Percentiles rank a stretch among this genome's conserved stretches.
Evolutionary conservation across 2,113 vertebrate genomes (phyloP).

Genomic region (Lucifuga dentata): DNA sequence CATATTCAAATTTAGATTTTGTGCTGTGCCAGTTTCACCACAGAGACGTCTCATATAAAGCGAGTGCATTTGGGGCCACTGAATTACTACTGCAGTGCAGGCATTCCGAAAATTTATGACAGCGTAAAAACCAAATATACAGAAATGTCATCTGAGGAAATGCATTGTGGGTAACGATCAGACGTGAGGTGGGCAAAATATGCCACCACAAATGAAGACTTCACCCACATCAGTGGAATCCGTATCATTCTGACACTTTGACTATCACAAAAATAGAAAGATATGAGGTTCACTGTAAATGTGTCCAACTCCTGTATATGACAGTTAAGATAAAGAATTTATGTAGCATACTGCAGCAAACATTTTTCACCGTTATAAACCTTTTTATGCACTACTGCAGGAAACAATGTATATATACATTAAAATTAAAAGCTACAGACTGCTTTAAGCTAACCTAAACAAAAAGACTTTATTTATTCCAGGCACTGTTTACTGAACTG

Average conservation of each 20-base stretch:
- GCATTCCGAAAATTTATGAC: slow-evolving; percentile 46
- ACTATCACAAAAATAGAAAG: too few species aligned
- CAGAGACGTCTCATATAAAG: slow-evolving; percentile 17
- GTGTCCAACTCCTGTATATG: background rate
- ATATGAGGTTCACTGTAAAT: too few species aligned
- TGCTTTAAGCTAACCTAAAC: too few species aligned
- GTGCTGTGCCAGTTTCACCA: slow-evolving; percentile 21
- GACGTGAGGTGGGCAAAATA: too few species aligned
- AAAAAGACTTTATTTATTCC: background rate
- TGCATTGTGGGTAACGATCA: too few species aligned
- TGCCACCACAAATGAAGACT: too few species aligned
- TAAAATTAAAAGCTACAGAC: too few species aligned
- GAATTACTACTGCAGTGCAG: slow-evolving; percentile 68
- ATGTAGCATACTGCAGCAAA: slow-evolving; percentile 5
- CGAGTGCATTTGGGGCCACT: slow-evolving; percentile 32
- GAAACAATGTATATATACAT: background rate
- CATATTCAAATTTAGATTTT: slow-evolving; percentile 45
- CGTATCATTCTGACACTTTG: too few species aligned
- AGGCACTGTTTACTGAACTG: background rate
- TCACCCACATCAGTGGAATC: too few species aligned
- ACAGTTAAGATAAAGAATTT: slow-evolving; percentile 1
- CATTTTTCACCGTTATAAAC: background rate
- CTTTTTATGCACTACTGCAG: background rate
- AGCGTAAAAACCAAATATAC: background rate
- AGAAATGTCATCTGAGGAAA: background rate